Conservation (phyloP, 2,113 vertebrate genomes). For the Litocranius walleri region DNA sequence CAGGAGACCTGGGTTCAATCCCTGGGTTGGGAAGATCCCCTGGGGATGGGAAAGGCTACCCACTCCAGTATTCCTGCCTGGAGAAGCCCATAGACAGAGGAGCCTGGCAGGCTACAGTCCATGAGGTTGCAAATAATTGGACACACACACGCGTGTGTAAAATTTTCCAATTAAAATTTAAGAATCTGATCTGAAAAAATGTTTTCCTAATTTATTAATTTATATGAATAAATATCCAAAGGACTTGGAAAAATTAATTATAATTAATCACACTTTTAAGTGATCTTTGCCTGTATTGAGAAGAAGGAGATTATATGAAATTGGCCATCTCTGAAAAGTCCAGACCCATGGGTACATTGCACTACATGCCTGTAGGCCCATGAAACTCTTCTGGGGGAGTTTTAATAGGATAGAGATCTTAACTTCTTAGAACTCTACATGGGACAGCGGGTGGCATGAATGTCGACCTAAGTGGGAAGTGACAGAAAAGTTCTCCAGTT, state of each 20-base stretch:
- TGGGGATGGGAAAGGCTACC: neutral
- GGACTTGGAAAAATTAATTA: neutral
- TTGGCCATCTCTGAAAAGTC: neutral
- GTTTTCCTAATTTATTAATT: neutral
- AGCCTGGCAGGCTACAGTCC: neutral
- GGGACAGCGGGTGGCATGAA: neutral
- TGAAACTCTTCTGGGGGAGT: neutral
- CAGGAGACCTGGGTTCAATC: neutral
- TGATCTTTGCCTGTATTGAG: constrained; percentile 41
- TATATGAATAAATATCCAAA: constrained; percentile 14
- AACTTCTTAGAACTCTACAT: neutral
- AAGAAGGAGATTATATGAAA: neutral
- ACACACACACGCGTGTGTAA: accelerated
- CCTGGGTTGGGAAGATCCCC: neutral
- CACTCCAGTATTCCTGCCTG: neutral
- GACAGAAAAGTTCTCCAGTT: neutral
- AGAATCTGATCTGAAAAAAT: constrained; percentile 25
- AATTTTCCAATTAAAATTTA: constrained; percentile 17
- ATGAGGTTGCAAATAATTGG: neutral
- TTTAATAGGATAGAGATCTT: neutral
- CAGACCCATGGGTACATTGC: neutral
- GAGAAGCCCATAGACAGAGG: neutral
- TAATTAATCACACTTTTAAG: neutral
- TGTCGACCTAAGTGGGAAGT: neutral
- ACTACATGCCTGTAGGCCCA: neutral